phyloP scores from a whole-genome alignment of 2,113 vertebrate genomes.

The Oryzias woworae region DNA sequence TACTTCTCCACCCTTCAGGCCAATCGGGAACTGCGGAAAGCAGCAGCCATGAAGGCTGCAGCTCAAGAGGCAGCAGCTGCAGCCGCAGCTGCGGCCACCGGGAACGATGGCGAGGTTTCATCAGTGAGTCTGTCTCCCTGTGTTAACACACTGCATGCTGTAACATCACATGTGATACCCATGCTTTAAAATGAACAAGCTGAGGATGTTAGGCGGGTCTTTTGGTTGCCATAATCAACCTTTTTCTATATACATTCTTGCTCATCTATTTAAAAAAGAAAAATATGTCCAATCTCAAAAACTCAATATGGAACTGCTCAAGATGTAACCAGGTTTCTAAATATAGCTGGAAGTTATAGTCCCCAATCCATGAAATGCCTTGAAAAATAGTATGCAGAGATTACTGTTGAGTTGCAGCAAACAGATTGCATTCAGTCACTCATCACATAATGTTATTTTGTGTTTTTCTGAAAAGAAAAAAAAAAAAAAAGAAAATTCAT shows the following conservation, averaged over 20 bases:
- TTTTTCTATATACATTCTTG: too few relatives aligned
- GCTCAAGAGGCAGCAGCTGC: slow-evolving; percentile 78
- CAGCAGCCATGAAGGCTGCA: slow-evolving; percentile 76
- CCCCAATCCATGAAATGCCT: too few relatives aligned
- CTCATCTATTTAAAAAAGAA: too few relatives aligned
- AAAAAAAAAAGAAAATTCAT: background rate
- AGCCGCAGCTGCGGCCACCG: slow-evolving; percentile 32
- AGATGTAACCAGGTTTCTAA: too few relatives aligned
- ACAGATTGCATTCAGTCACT: too few relatives aligned
- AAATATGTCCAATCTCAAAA: too few relatives aligned
- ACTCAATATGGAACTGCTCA: too few relatives aligned
- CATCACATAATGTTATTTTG: too few relatives aligned
- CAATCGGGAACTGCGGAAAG: slow-evolving; percentile 82
- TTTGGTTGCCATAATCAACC: too few relatives aligned
- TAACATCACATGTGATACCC: background rate
- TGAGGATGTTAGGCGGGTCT: background rate
- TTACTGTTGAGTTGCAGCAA: background rate
- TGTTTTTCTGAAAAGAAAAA: background rate
- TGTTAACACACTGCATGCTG: slow-evolving; percentile 1
- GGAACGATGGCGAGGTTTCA: slow-evolving; percentile 79
- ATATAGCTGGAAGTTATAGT: too few relatives aligned
- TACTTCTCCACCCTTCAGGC: slow-evolving; percentile 95
- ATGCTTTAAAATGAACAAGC: background rate
- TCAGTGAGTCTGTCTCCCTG: slow-evolving; percentile 78
- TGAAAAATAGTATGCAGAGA: too few relatives aligned